Evolutionary conservation across 2,113 vertebrate species (phyloP).

Genomic region (Ceyx margarethae): DNA sequence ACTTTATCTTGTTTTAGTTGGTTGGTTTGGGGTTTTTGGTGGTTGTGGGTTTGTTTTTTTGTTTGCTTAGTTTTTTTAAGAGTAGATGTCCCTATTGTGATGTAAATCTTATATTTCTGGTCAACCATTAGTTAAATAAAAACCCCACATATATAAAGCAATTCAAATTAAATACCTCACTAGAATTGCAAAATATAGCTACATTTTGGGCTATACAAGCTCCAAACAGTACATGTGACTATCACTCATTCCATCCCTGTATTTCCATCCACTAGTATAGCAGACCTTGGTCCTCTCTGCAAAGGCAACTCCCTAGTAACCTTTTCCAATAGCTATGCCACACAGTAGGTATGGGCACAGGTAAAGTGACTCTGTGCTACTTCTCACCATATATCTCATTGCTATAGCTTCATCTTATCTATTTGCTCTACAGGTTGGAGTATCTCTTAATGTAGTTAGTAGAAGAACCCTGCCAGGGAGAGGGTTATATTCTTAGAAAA

Average conservation of each 20-base stretch:
- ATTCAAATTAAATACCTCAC: not conserved
- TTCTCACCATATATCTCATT: not conserved
- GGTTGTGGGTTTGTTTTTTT: not conserved
- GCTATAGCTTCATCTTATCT: not conserved
- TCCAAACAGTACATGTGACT: not conserved
- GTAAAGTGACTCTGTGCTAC: not conserved
- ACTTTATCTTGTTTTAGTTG: not conserved
- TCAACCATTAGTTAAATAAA: not conserved
- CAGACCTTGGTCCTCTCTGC: not conserved
- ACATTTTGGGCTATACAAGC: not conserved
- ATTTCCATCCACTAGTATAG: not conserved
- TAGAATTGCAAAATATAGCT: not conserved
- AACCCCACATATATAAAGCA: not conserved
- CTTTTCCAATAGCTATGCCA: not conserved
- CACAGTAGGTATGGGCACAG: not conserved
- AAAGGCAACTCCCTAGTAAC: not conserved
- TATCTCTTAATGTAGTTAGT: not conserved
- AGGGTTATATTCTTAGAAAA: not conserved
- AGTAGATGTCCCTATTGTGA: not conserved
- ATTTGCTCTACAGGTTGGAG: not conserved
- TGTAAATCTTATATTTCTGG: not conserved
- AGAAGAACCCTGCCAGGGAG: not conserved
- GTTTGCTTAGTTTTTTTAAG: not conserved
- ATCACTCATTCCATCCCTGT: not conserved
- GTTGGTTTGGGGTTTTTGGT: not conserved